Evolutionary conservation across 2,113 vertebrate genomes (phyloP), one percentile per base, ranked within the genome.

Genomic region (Odocoileus virginianus): DNA sequence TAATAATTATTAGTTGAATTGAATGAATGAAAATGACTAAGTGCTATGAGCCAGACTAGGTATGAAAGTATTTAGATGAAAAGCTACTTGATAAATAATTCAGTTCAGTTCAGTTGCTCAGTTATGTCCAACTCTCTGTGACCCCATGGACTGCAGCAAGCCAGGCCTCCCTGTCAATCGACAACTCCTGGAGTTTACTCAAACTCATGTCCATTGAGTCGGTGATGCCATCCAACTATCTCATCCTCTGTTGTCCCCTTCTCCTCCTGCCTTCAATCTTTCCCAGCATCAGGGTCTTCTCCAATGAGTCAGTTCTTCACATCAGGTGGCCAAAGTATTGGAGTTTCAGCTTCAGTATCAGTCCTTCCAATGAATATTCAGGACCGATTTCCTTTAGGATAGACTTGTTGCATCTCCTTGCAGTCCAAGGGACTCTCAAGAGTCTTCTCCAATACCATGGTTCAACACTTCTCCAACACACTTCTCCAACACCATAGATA

Each of bases 191-290:
- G 17, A 71, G 64, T 21, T 36, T 71, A 71, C 17, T 71, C n/a
- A 36, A 11, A 71, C 9, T 11, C n/a, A 36, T 71, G 64, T 71
- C 33, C n/a, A 21, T 71, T 71, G 64, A 71, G n/a, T 71, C 1
- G 3, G 64, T 71, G n/a, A 71, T 71, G 17, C 64, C 64, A 71
- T 36, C n/a, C 64, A 36, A 6, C 17, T 9, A 36, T 71, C n/a
- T 71, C 1, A 0, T 36, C 17, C n/a, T 71, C n/a, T 71, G 9
- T 36, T 0, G 0, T 71, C n/a, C 9, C 64, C n/a, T 67, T 67
- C 4, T 71, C 17, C 61, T 71, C n/a, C n/a, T 21, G 17, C 64
- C n/a, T 2, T 21, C 8, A 67, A 11, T 67, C 64, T 5, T 21
- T 67, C 33, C 33, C 17, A 67, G 33, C 8, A 36, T 67, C 64